A percentile compares a stretch with the other conserved stretches of the same genome.
Evolutionary conservation across 1,140 invertebrate genomes (phyloP).

Genomic region (Psilanteris sp.): DNA sequence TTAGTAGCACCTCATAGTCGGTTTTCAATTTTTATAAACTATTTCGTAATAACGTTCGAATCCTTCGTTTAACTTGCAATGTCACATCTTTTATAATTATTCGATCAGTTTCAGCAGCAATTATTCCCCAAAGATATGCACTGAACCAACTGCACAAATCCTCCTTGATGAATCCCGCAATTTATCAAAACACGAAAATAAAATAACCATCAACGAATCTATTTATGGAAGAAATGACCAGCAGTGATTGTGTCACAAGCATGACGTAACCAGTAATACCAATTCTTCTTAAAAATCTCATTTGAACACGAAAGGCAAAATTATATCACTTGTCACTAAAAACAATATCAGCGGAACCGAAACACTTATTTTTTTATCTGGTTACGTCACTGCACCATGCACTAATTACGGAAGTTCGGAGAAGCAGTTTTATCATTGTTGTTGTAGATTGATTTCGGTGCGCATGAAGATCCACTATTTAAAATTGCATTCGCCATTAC

Average conservation of each 20-base stretch:
- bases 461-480: constrained; percentile 3
- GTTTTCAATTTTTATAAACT: constrained; percentile 37
- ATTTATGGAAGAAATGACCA: constrained; percentile 59
- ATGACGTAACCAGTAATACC: constrained; percentile 33
- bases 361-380: constrained; percentile 37
- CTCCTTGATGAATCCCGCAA: constrained; percentile 33
- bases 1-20: constrained; percentile 32
- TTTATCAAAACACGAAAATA: constrained; percentile 31
- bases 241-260: constrained; percentile 36
- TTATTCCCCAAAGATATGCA: constrained; percentile 38
- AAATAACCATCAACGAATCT: constrained; percentile 30
- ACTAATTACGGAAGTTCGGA: constrained; percentile 58
- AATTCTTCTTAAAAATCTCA: constrained; percentile 11
- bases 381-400: constrained; percentile 53
- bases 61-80: constrained; percentile 36
- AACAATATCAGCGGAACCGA: not conserved
- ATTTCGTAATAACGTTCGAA: constrained; percentile 40
- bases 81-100: constrained; percentile 37
- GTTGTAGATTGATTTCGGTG: constrained; percentile 19
- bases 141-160: constrained; percentile 44
- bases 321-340: constrained; percentile 40
- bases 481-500: constrained; percentile 7
- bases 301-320: constrained; percentile 29
- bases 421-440: constrained; percentile 29
- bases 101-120: constrained; percentile 49